Base-by-base conservation (phyloP, 2,113 vertebrate genomes). In the Podarcis cretensis region DNA sequence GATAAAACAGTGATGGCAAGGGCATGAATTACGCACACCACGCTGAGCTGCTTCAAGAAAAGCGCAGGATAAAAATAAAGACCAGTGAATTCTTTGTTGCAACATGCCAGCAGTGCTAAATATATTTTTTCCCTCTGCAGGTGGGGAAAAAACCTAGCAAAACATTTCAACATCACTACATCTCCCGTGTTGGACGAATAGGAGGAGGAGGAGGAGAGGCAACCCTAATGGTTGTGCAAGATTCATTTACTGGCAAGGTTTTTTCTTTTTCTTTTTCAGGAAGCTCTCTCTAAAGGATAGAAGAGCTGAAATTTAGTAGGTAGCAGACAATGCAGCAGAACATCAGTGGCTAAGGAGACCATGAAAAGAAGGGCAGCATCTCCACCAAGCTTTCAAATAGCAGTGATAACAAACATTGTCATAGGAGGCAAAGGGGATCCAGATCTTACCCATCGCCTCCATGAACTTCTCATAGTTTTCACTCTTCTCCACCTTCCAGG, bases 401-500 rank as follows among this genome's bases (percentile, higher is more conserved):
- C 6, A 23, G 57, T 2, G 43, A 6, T 1, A 18, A n/a, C 0
- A 7, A 1, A 65, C 9, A 35, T 20, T 76, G 18, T 65, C 40
- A 57, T 32, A 85, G 78, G 71, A 82, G 13, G 13, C 12, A 66
- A 4, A 89, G 57, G 35, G 94, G 87, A 87, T 63, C 6, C 21
- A 40, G 87, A 48, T 90, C 98, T 98, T 97, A 99, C 99, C 99
- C 98, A 99, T 97, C 10, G 95, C 65, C 87, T 99, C 98, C 98
- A 99, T 98, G 94, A 99, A 98, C 91, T 98, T 98, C 63, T 98
- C 98, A 76, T 98, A 98, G 96, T 99, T 98, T 35, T 98, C 98
- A 65, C 20, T 98, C 73, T 89, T 97, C 82, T 98, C 97, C 1
- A 97, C 81, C 92, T 98, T 98, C 98, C 98, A 99, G 27, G 93